phyloP scores from a whole-genome alignment of 2,113 vertebrate genomes.

The Epinephelus fuscoguttatus region DNA sequence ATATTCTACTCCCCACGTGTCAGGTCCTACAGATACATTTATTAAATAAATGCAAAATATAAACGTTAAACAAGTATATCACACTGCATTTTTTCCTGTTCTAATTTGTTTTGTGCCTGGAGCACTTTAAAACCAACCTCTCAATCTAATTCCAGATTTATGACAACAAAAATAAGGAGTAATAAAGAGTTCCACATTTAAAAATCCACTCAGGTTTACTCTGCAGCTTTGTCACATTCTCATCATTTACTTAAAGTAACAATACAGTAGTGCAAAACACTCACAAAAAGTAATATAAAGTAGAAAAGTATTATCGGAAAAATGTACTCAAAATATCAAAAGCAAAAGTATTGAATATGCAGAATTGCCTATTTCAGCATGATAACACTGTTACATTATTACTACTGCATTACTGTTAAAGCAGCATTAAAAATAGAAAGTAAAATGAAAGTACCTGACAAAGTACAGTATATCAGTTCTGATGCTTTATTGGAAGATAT shows the following conservation, averaged over 20 bases:
- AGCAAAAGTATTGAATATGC: neutral
- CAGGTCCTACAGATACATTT: slow-evolving; percentile 85
- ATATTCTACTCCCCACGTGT: slow-evolving; percentile 88
- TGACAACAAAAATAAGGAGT: no score
- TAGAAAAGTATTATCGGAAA: neutral
- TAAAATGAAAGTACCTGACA: neutral
- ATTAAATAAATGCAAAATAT: neutral
- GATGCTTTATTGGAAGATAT: neutral
- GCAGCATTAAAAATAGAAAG: neutral
- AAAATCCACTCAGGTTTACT: neutral
- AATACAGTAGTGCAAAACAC: neutral
- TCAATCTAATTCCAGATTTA: no score
- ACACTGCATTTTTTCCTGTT: neutral
- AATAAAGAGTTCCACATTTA: neutral
- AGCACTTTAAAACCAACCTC: neutral
- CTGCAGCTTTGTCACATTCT: neutral
- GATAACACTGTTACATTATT: no score
- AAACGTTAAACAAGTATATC: no score
- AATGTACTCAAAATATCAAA: neutral
- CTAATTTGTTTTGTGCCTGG: neutral
- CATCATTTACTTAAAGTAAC: neutral
- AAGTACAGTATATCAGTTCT: neutral
- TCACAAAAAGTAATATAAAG: neutral
- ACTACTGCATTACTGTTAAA: no score
- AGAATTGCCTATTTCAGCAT: neutral